These are phyloP conservation scores for Chirona hameri DNA, from an alignment of 2,888 invertebrate genomes.

Conservation along the genomic window DNA sequence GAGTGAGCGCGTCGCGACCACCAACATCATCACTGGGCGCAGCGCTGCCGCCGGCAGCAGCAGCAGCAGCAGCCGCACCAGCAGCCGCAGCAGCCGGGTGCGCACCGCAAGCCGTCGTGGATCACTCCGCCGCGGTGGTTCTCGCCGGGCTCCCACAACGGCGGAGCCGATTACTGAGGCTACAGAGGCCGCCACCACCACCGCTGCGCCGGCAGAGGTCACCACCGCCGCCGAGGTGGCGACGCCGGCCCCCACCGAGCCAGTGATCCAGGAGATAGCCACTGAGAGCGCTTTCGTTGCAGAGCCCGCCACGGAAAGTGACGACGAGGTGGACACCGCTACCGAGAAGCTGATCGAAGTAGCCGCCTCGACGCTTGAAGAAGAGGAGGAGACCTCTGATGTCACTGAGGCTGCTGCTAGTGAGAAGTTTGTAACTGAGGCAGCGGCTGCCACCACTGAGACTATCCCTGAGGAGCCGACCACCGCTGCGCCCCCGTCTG, in stretches of 20 bases:
- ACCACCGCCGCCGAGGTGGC: not conserved
- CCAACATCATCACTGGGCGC: not conserved
- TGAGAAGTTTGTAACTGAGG: not conserved
- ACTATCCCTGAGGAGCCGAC: not conserved
- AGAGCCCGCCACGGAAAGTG: slow-evolving; percentile 69
- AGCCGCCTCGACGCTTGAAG: not conserved
- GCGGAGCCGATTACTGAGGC: not conserved
- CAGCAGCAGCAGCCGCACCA: too few relatives aligned
- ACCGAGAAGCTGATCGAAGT: not conserved
- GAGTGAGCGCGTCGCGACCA: not conserved
- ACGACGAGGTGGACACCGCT: slow-evolving; percentile 46
- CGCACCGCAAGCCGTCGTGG: not conserved
- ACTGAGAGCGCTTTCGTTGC: slow-evolving; percentile 72
- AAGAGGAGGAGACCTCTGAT: not conserved
- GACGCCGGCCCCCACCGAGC: not conserved
- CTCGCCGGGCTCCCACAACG: not conserved
- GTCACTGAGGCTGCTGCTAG: not conserved
- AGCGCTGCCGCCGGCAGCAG: too few relatives aligned
- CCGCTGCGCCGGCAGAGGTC: not conserved
- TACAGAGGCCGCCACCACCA: not conserved
- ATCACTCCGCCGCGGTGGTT: not conserved
- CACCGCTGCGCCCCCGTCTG: not conserved
- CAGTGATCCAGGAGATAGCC: slow-evolving; percentile 57
- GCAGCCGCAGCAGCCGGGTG: too few relatives aligned
- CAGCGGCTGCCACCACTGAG: not conserved